Percentiles rank a stretch among this genome's conserved stretches.
phyloP scores from a whole-genome alignment of 2,888 invertebrate species.

The Drosophila borealis region DNA sequence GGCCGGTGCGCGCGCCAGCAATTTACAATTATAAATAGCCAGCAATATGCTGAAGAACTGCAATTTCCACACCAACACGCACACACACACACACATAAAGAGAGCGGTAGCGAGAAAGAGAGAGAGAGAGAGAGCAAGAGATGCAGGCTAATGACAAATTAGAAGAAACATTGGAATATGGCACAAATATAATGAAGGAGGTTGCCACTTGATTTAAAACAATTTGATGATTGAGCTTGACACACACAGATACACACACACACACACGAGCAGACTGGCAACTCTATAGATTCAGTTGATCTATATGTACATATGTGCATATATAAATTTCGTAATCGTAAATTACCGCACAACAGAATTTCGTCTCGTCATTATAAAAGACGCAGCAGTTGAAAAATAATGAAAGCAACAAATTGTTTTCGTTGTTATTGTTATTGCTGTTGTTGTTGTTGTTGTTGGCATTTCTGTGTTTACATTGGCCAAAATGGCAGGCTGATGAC shows the following conservation, averaged over 20 bases:
- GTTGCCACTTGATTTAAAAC: constrained; percentile 46
- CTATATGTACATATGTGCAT: constrained; percentile 17
- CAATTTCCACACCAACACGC: constrained; percentile 36
- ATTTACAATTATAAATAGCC: constrained; percentile 77
- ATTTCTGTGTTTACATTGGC: constrained; percentile 54
- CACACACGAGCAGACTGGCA: background rate
- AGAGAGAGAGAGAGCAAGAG: background rate
- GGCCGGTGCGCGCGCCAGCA: constrained; percentile 28
- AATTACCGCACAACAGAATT: constrained; percentile 74
- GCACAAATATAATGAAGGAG: constrained; percentile 20
- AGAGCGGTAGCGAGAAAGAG: background rate
- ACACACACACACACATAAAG: background rate
- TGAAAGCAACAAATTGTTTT: constrained; percentile 53
- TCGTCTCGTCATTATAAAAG: constrained; percentile 66
- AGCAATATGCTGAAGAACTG: constrained; percentile 60
- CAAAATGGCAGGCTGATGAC: constrained; percentile 53
- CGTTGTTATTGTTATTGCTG: constrained; percentile 20
- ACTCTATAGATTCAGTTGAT: constrained; percentile 25
- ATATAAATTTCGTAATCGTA: constrained; percentile 70
- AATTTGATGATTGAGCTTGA: constrained; percentile 70
- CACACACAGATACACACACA: constrained; percentile 38
- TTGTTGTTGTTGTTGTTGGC: constrained; percentile 26
- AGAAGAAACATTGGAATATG: constrained; percentile 24
- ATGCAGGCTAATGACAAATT: constrained; percentile 22
- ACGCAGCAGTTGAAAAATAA: constrained; percentile 53